Percentiles rank a stretch among this genome's conserved stretches.
phyloP scores from a whole-genome alignment of 2,888 invertebrate genomes.

The Hydrotaea cyrtoneurina region DNA sequence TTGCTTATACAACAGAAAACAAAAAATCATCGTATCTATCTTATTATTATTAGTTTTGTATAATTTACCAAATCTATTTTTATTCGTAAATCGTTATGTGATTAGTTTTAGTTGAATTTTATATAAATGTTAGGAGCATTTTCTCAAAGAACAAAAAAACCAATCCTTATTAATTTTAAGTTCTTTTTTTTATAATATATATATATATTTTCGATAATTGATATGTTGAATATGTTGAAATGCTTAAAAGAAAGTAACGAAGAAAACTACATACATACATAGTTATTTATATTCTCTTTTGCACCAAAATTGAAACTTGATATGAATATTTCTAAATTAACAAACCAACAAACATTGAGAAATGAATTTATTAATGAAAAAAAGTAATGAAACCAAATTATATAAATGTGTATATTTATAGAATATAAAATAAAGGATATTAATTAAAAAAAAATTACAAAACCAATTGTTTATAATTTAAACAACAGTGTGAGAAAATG shows the following conservation, averaged over 20 bases:
- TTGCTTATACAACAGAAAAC: conserved; percentile 24
- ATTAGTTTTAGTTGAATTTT: conserved; percentile 59
- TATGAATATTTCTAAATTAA: conserved; percentile 36
- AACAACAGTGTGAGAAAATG: no score
- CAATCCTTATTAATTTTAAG: conserved; percentile 51
- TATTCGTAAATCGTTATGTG: conserved; percentile 51
- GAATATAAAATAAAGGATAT: conserved; percentile 60
- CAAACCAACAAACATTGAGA: conserved; percentile 35
- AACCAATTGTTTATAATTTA: no score
- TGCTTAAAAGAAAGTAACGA: conserved; percentile 4
- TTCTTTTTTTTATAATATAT: conserved; percentile 23
- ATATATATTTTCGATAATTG: conserved; percentile 5
- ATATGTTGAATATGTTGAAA: not conserved
- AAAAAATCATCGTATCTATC: conserved; percentile 32
- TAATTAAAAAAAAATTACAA: conserved; percentile 17
- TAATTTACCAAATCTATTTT: conserved; percentile 62
- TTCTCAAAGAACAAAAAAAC: conserved; percentile 6
- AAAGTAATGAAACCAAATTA: conserved; percentile 44
- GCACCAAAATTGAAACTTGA: conserved; percentile 55
- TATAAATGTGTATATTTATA: conserved; percentile 57
- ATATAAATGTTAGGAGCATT: conserved; percentile 40
- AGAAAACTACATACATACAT: not conserved
- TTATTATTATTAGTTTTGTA: conserved; percentile 42
- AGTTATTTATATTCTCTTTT: conserved; percentile 40
- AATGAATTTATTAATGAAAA: conserved; percentile 53